Conservation (phyloP, 2,888 invertebrate species). For the Drosophila kanekoi region DNA sequence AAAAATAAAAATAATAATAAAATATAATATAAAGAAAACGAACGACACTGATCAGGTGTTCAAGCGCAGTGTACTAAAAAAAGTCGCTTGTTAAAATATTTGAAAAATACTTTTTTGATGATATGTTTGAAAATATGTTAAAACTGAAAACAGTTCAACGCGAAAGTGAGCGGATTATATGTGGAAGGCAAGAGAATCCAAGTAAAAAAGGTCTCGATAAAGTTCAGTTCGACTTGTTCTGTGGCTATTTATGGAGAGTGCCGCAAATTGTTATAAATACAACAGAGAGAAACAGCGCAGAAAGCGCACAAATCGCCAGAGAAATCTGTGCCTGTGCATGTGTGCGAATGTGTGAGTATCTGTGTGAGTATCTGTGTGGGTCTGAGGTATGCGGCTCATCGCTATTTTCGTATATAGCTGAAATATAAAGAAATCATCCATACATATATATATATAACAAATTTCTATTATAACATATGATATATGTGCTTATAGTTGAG, state of each 20-base stretch:
- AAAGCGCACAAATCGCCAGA: constrained; percentile 42
- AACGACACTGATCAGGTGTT: constrained; percentile 18
- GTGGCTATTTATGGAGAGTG: constrained; percentile 82
- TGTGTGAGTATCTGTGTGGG: constrained; percentile 31
- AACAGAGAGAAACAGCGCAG: constrained; percentile 31
- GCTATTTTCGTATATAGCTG: constrained; percentile 71
- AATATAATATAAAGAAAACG: constrained; percentile 11
- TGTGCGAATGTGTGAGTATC: constrained; percentile 8
- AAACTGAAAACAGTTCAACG: constrained; percentile 19
- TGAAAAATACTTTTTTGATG: background rate
- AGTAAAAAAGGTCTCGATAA: constrained; percentile 21
- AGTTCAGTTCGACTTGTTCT: constrained; percentile 36
- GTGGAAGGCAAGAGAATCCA: constrained; percentile 12
- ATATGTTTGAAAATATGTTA: background rate
- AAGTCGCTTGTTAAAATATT: constrained; percentile 9
- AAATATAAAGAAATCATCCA: constrained; percentile 47
- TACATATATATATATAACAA: constrained; percentile 10
- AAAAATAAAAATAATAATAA: constrained; percentile 38
- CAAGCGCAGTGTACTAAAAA: constrained; percentile 9
- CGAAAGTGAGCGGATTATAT: constrained; percentile 38
- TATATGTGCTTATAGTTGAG: constrained; percentile 8
- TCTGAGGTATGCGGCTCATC: constrained; percentile 56
- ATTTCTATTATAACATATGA: constrained; percentile 14
- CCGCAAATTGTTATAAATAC: constrained; percentile 62
- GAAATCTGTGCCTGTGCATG: constrained; percentile 25